These are phyloP conservation scores for Cavia porcellus DNA, from an alignment of 2,113 vertebrate genomes.

Conservation along the genomic window DNA sequence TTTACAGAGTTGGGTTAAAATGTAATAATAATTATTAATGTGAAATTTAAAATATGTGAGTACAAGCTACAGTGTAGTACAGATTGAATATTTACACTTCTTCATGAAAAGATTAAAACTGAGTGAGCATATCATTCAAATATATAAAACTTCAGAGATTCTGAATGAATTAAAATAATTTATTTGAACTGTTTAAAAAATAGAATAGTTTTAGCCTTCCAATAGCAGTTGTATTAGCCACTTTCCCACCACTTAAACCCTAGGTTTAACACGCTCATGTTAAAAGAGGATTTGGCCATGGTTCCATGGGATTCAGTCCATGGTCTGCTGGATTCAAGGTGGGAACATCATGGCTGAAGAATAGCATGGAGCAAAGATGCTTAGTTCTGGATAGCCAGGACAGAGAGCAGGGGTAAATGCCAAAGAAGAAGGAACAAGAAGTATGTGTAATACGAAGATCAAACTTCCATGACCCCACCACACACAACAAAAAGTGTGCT, in stretches of 20 bases:
- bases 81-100: background rate
- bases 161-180: background rate
- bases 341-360: background rate
- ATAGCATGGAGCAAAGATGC: background rate
- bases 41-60: slow-evolving; percentile 26
- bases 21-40: slow-evolving; percentile 39
- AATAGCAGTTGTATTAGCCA: no score
- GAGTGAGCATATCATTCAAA: background rate
- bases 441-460: accelerated
- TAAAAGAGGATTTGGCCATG: background rate
- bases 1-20: background rate
- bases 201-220: background rate
- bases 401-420: background rate
- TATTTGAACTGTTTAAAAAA: background rate
- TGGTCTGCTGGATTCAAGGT: background rate
- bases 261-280: no score
- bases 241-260: background rate
- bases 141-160: background rate
- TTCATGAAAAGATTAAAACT: background rate
- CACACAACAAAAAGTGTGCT: background rate
- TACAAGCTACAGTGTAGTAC: background rate
- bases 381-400: background rate
- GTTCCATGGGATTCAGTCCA: background rate
- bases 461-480: background rate
- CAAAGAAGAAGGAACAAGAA: background rate